A percentile compares a stretch with the other conserved stretches of the same genome.
Evolutionary conservation across 2,113 vertebrate genomes (phyloP).

Genomic region (Ornithorhynchus anatinus): DNA sequence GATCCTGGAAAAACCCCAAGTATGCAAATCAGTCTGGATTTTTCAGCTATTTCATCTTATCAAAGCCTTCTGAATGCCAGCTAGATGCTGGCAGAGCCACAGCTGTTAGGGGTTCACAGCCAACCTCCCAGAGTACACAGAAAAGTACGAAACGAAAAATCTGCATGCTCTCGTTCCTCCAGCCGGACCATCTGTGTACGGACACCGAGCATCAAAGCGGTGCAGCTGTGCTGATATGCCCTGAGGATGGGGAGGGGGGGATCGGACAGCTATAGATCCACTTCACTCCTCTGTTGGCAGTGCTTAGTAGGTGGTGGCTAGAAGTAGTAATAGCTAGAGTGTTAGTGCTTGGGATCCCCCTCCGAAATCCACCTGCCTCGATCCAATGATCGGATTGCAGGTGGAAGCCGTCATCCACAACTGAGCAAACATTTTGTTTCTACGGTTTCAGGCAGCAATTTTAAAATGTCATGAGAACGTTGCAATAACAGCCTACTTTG

Average conservation of each 20-base stretch:
- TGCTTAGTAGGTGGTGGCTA: background rate
- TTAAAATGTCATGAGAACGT: background rate
- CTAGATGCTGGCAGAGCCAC: slow-evolving; percentile 2
- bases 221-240: slow-evolving; percentile 49
- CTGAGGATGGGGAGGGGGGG: slow-evolving; percentile 27
- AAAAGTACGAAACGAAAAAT: slow-evolving; percentile 12
- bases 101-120: slow-evolving; percentile 2
- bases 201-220: slow-evolving; percentile 22
- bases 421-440: background rate
- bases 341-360: background rate
- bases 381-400: slow-evolving; percentile 17
- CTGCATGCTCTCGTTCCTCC: slow-evolving; percentile 13
- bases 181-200: slow-evolving; percentile 22
- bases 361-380: slow-evolving; percentile 13
- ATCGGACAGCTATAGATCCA: slow-evolving; percentile 36
- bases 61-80: background rate
- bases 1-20: slow-evolving; percentile 7
- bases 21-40: slow-evolving; percentile 18
- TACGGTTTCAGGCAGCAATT: background rate
- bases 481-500: background rate
- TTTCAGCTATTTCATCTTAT: slow-evolving; percentile 16
- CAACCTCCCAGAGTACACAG: background rate
- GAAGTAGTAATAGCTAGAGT: background rate
- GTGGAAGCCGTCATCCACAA: background rate
- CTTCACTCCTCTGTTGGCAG: slow-evolving; percentile 12